A percentile compares a stretch with the other conserved stretches of the same genome.
Evolutionary conservation across 2,888 invertebrate species (phyloP).

Genomic region (Tinea semifulvella): DNA sequence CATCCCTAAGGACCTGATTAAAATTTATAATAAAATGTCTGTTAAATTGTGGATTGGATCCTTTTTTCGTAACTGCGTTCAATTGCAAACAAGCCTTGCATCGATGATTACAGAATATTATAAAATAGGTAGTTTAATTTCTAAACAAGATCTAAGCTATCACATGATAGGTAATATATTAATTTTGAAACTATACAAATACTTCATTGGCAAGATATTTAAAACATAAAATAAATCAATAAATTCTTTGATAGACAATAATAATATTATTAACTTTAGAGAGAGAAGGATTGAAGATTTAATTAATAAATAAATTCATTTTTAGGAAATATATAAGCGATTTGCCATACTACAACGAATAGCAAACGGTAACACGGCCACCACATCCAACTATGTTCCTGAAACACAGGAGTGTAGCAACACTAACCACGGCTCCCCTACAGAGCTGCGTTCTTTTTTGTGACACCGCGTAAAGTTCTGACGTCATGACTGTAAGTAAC

Average conservation of each 20-base stretch:
- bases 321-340: slow-evolving; percentile 43
- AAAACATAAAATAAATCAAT: slow-evolving; percentile 39
- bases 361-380: slow-evolving; percentile 40
- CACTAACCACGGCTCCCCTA: slow-evolving; percentile 31
- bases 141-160: slow-evolving; percentile 58
- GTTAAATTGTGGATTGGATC: too few species aligned
- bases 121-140: slow-evolving; percentile 25
- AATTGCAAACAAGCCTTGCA: neutral
- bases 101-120: neutral
- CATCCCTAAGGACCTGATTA: too few species aligned
- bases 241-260: slow-evolving; percentile 29
- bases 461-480: neutral
- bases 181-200: slow-evolving; percentile 38
- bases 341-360: slow-evolving; percentile 57
- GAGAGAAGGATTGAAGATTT: slow-evolving; percentile 30
- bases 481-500: neutral
- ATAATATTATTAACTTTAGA: slow-evolving; percentile 57
- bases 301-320: slow-evolving; percentile 23
- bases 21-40: too few species aligned
- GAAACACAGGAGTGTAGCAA: slow-evolving; percentile 52
- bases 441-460: neutral
- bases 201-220: slow-evolving; percentile 63
- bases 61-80: too few species aligned
- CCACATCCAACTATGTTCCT: slow-evolving; percentile 53
- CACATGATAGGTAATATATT: slow-evolving; percentile 31